Conservation (phyloP, 2,113 vertebrate genomes). For the Pelusios castaneus region DNA sequence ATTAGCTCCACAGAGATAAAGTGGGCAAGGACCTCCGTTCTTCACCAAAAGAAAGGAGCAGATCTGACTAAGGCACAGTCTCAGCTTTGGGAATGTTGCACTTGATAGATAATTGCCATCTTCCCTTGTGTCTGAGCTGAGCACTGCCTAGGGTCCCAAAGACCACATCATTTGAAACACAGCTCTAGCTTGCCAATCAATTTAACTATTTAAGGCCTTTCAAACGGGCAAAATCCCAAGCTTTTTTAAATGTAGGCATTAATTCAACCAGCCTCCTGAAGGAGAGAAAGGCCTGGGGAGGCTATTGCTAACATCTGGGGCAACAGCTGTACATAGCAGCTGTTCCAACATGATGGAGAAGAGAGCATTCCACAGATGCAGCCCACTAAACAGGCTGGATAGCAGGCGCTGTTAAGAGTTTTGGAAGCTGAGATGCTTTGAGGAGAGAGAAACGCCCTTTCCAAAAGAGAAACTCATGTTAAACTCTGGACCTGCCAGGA, state of each 20-base stretch:
- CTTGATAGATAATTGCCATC: not conserved
- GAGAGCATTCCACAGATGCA: not conserved
- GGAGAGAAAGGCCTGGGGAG: not conserved
- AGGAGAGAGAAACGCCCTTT: not conserved
- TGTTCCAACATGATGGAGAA: fast-evolving
- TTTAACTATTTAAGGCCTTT: not conserved
- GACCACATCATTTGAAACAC: not conserved
- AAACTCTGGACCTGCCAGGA: not conserved
- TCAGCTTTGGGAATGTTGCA: not conserved
- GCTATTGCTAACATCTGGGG: conserved; percentile 15
- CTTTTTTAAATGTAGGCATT: not conserved
- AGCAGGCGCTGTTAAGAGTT: not conserved
- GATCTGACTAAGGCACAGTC: not conserved
- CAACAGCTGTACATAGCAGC: conserved; percentile 4
- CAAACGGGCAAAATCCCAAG: not conserved
- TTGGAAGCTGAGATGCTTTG: not conserved
- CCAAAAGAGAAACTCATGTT: not conserved
- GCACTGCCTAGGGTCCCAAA: not conserved
- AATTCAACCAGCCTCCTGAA: not conserved
- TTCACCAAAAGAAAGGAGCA: not conserved
- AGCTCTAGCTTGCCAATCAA: not conserved
- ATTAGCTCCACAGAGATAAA: not conserved
- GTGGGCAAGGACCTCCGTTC: not conserved
- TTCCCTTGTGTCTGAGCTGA: not conserved
- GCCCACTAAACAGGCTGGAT: not conserved